Percentiles rank a stretch among this genome's conserved stretches.
These are phyloP conservation scores for Epinotia nisella DNA, from an alignment of 2,888 invertebrate species.

Conservation along the genomic window DNA sequence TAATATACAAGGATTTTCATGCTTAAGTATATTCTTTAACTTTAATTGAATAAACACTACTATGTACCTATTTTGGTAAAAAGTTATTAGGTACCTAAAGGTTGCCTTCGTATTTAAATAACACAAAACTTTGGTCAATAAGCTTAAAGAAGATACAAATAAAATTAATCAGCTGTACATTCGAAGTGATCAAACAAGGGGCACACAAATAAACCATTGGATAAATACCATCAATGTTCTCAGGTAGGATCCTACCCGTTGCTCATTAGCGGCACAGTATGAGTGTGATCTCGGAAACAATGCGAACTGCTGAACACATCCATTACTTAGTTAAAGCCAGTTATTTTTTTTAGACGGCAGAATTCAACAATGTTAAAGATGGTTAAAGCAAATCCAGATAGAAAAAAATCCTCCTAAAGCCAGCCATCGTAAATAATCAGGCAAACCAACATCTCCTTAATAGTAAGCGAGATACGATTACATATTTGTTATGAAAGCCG, in stretches of 20 bases:
- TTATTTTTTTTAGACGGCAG: constrained; percentile 36
- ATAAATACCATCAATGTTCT: constrained; percentile 83
- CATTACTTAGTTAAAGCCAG: constrained; percentile 48
- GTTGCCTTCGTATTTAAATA: no score
- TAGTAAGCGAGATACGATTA: constrained; percentile 15
- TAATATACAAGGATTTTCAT: no score
- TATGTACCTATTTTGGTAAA: no score
- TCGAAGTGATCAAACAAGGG: constrained; percentile 6
- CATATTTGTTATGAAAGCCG: constrained; percentile 58
- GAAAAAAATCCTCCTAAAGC: not conserved
- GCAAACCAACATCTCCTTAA: constrained; percentile 4
- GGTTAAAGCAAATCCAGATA: constrained; percentile 4
- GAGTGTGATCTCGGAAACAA: constrained; percentile 80
- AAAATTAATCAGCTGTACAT: constrained; percentile 4
- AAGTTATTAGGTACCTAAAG: no score
- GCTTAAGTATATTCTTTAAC: no score
- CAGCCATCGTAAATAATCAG: constrained; percentile 1
- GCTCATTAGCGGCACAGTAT: constrained; percentile 80
- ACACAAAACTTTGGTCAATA: not conserved
- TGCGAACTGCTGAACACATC: constrained; percentile 66
- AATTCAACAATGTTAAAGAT: constrained; percentile 24
- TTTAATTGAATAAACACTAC: no score
- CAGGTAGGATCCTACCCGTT: constrained; percentile 79
- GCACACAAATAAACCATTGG: constrained; percentile 47
- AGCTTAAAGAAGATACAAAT: not conserved